Evolutionary conservation across 2,888 invertebrate species (phyloP), one percentile per base, ranked within the genome.

Genomic region (Drosophila macrospina): DNA sequence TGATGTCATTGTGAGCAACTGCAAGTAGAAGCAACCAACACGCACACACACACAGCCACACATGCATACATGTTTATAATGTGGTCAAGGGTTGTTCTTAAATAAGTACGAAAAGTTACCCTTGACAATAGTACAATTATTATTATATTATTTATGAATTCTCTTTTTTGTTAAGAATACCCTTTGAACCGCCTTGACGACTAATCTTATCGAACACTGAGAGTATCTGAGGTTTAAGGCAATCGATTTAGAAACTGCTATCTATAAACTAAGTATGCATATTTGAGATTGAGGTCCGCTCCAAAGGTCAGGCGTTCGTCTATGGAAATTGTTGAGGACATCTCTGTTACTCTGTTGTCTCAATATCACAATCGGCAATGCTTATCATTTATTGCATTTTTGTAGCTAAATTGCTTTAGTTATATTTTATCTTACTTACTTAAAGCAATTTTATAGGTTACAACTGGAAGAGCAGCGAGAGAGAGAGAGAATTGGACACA

Each of bases 1-100:
- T 59, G 90, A 72, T 65, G 91, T 91, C 72, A 77, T 85, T 11
- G 34, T 86, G 56, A 57, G n/a, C n/a, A n/a, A 10, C 73, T 74
- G 59, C 11, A 56, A 73, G 24, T 13, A 45, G 0, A 7, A 50
- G 34, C 44, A 1, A 26, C 7, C 16, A 41, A 20, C 5, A 10
- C 11, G 5, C 3, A 15, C 11, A 16, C 5, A 20, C 4, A 28
- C 6, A 28, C 6, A 26, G 7, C 26, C n/a, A 28, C 28, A 28
- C 7, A 20, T 3, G 3, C 20, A 20, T 20, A 20, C 20, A 20
- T 28, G 7, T 6, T 28, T 2, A 28, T 28, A 28, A 28, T 2
- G 7, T 28, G 28, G 7, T 7, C 28, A 28, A 42, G 69, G 76
- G 60, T 70, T 41, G 52, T n/a, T 61, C 50, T 52, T 20, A 13